Evolutionary conservation across 2,888 invertebrate genomes (phyloP).

Genomic region (Sminthurinus aureus): DNA sequence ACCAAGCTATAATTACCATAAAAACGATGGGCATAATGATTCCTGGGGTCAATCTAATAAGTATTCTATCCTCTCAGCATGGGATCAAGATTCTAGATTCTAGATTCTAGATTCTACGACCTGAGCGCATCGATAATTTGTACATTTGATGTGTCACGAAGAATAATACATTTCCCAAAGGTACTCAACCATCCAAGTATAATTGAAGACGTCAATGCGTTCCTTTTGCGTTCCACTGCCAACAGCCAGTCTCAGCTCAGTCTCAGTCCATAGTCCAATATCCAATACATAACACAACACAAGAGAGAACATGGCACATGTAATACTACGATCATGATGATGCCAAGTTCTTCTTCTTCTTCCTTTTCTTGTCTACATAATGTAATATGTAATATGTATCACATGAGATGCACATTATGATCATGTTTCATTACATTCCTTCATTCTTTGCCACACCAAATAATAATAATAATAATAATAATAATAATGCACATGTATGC

Average conservation of each 20-base stretch:
- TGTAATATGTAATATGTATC: background rate
- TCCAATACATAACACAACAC: background rate
- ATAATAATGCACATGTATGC: background rate
- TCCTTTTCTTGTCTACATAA: background rate
- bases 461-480: background rate
- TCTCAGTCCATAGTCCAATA: slow-evolving; percentile 11
- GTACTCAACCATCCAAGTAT: slow-evolving; percentile 45
- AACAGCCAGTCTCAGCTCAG: too few relatives aligned
- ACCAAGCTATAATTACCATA: slow-evolving; percentile 54
- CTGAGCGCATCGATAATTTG: slow-evolving; percentile 48
- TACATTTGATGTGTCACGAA: slow-evolving; percentile 53
- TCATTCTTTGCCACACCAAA: background rate
- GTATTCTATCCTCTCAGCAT: slow-evolving; percentile 53
- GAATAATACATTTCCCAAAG: slow-evolving; percentile 48
- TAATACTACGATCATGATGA: background rate
- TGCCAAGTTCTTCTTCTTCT: background rate
- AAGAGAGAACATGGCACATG: too few relatives aligned
- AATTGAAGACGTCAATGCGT: slow-evolving; percentile 45
- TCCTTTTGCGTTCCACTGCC: background rate
- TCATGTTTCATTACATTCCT: background rate
- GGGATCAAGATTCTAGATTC: slow-evolving; percentile 38
- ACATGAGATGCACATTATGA: background rate
- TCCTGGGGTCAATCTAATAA: slow-evolving; percentile 57
- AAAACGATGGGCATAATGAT: slow-evolving; percentile 54
- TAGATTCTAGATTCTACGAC: slow-evolving; percentile 35